Base-by-base conservation (phyloP, 2,113 vertebrate species). In the Nyctibius bracteatus region DNA sequence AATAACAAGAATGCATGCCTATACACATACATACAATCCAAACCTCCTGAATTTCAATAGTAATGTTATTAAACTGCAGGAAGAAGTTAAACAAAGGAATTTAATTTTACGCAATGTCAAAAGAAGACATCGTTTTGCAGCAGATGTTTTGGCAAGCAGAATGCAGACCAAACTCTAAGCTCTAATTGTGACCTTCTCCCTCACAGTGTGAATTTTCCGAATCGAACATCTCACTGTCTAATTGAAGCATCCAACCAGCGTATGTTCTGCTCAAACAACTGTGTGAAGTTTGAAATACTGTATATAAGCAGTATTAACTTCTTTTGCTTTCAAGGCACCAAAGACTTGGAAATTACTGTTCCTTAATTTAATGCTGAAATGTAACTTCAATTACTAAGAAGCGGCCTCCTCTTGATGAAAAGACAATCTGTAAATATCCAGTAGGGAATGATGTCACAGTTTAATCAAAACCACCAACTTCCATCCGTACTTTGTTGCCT, bases 201-300 rank as follows among this genome's bases (percentile, higher is more conserved):
- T 90, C 80, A 65, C 37, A 77, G 57, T 44, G 18, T 46, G 59
- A 86, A 63, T 93, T 81, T 95, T 92, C 27, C 66, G 78, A 93
- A 95, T 37, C 4, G 15, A 86, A 63, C 58, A 77, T 74, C 70
- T 87, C 82, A 51, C 33, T 49, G n/a, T 68, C 81, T 96, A 86
- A 94, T 47, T 85, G 90, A 91, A 95, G 49, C 70, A 89, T 57
- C 92, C 81, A 90, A 82, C 24, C 68, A 96, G 51, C 65, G 94
- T 46, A 63, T 43, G 43, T 80, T 90, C 71, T 70, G 43, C 46
- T 57, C 80, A 85, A 96, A 33, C n/a, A 89, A 44, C 62, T 59
- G 19, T 13, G 31, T 55, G 68, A 89, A 55, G 71, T 72, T 81
- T 94, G 65, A 85, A 97, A 86, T 66, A n/a, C 17, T 72, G 35